These are phyloP conservation scores for Mamestra configurata DNA, from an alignment of 1,140 invertebrate genomes.

Conservation along the genomic window DNA sequence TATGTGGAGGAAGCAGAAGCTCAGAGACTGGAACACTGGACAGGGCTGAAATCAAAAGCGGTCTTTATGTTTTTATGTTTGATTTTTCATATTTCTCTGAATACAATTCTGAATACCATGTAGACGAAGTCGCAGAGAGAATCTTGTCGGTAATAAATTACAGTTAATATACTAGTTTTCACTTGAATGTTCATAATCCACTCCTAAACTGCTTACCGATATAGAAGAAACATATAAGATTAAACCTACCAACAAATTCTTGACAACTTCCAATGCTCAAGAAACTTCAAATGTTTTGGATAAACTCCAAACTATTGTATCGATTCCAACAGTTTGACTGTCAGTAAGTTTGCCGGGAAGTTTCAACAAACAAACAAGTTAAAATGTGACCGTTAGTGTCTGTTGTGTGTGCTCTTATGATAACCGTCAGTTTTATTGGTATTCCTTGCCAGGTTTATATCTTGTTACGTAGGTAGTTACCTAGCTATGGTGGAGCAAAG, in stretches of 20 bases:
- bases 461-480: background rate
- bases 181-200: too few species aligned
- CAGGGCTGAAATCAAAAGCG: too few species aligned
- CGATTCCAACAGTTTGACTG: background rate
- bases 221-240: background rate
- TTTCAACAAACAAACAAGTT: conserved; percentile 24
- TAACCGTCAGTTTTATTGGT: background rate
- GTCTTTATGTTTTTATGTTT: too few species aligned
- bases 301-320: conserved; percentile 18
- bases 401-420: background rate
- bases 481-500: background rate
- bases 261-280: conserved; percentile 3
- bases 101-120: too few species aligned
- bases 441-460: background rate
- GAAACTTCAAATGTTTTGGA: conserved; percentile 27
- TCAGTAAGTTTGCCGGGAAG: conserved; percentile 3
- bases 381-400: conserved; percentile 7
- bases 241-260: background rate
- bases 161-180: too few species aligned
- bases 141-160: background rate
- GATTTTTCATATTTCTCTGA: too few species aligned
- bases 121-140: too few species aligned
- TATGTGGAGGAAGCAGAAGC: too few species aligned
- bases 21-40: too few species aligned
- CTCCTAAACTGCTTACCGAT: too few species aligned